These are phyloP conservation scores for Apis cerana DNA, from an alignment of 1,140 invertebrate genomes.

Conservation along the genomic window DNA sequence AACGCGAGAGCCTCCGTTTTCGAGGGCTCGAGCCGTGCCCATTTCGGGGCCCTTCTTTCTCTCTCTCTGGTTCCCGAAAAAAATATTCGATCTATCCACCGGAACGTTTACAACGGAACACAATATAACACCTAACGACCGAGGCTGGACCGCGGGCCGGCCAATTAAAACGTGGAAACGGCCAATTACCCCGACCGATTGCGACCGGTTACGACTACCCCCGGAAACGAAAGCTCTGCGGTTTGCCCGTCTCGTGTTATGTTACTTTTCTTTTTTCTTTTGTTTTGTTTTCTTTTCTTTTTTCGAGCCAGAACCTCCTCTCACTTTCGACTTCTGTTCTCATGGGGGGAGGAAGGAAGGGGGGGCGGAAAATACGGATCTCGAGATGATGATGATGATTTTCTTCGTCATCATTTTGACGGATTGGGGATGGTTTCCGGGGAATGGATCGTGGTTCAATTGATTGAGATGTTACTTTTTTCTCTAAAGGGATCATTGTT, in stretches of 20 bases:
- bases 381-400: too few species aligned
- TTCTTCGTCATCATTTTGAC: neutral
- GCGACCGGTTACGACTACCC: slow-evolving; percentile 72
- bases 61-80: slow-evolving; percentile 14
- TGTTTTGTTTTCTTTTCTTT: too few species aligned
- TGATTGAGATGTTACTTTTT: too few species aligned
- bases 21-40: neutral
- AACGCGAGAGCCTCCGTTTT: slow-evolving; percentile 66
- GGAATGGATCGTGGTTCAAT: too few species aligned
- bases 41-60: neutral
- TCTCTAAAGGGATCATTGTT: too few species aligned
- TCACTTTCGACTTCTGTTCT: neutral
- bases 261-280: neutral
- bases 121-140: slow-evolving; percentile 79
- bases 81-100: slow-evolving; percentile 69
- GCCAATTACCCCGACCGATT: slow-evolving; percentile 72
- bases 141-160: slow-evolving; percentile 66
- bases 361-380: too few species aligned
- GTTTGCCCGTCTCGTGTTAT: slow-evolving; percentile 45
- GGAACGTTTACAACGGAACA: slow-evolving; percentile 73
- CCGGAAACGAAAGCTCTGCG: slow-evolving; percentile 25
- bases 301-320: too few species aligned
- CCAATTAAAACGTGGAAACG: slow-evolving; percentile 80
- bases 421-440: neutral
- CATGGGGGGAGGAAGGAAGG: too few species aligned